Conservation (phyloP, 1,140 invertebrate species). For the Temnothorax longispinosus region DNA sequence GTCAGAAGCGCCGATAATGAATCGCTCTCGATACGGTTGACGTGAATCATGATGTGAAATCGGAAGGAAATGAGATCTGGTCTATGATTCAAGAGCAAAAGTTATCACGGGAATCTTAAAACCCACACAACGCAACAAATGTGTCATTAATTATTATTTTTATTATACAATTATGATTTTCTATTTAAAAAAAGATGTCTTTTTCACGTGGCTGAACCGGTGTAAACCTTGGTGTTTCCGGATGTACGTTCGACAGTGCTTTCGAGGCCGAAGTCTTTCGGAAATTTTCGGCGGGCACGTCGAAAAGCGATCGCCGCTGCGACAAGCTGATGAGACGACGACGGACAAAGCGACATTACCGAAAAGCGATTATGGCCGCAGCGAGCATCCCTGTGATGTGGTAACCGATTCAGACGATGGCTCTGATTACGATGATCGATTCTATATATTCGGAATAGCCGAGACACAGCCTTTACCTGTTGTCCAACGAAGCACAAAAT, state of each 20-base stretch:
- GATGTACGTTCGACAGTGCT: background rate
- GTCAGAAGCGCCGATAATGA: constrained; percentile 23
- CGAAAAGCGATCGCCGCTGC: constrained; percentile 77
- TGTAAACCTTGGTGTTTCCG: constrained; percentile 36
- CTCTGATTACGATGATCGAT: constrained; percentile 28
- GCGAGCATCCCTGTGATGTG: constrained; percentile 55
- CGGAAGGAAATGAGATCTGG: background rate
- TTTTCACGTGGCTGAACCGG: background rate
- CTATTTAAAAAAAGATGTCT: background rate
- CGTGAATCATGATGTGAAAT: background rate
- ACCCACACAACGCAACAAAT: background rate
- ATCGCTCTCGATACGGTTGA: background rate
- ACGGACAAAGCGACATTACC: constrained; percentile 76
- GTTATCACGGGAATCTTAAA: background rate
- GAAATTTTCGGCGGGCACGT: constrained; percentile 78
- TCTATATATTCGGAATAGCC: constrained; percentile 23
- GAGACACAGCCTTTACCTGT: background rate
- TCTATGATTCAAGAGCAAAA: background rate
- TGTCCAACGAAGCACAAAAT: constrained; percentile 1
- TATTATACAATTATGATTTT: background rate
- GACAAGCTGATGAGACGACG: constrained; percentile 76
- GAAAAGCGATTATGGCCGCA: constrained; percentile 12
- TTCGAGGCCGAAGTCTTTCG: constrained; percentile 72
- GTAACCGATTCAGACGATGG: constrained; percentile 42
- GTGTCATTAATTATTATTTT: background rate